Base-by-base conservation (phyloP, 2,113 vertebrate species). In the Pteruthius melanotis region DNA sequence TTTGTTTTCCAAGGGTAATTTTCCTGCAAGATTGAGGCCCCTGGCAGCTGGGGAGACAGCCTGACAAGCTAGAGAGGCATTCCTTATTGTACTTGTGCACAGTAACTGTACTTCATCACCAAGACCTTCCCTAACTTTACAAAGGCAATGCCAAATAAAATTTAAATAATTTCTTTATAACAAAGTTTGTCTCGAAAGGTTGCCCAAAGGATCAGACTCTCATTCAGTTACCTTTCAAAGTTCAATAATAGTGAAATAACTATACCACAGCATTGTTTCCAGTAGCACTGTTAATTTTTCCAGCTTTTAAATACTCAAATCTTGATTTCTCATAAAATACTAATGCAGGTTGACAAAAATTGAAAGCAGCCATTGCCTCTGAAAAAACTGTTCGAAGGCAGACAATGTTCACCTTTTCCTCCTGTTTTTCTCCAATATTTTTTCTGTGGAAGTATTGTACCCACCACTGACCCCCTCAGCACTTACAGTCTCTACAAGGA, bases 1-100 rank as follows among this genome's bases (percentile, higher is more conserved):
- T 94, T 77, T 96, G 42, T 87, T 97, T 88, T 95, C 81, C 90
- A 72, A 83, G 47, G 75, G 33, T 52, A 75, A 54, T 94, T 97
- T 75, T 96, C 45, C 93, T 95, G 39, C 45, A 92, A 69, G 56
- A 83, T 71, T 89, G 92, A 93, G 77, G 82, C 89, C 83, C n/a
- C 44, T 82, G 89, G 68, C 52, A 91, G 72, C 35, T 45, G 39
- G 15, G 57, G 54, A 94, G 89, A 50, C 28, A 95, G 85, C 49
- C 49, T 78, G 83, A 53, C 65, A 91, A 87, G 63, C 61, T 35
- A 72, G 45, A 76, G 60, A 69, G 74, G n/a, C 72, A 31, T 94
- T 97, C 71, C 23, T 77, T 74, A 77, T 24, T 89, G 76, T 42
- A 37, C 17, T 68, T 7, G 0, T 52, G 33, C 50, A 68, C 49